Evolutionary conservation across 2,797 vertebrate species (phyloP), one percentile per base, ranked within the genome.

Genomic region (Rhinatrema bivittatum): DNA sequence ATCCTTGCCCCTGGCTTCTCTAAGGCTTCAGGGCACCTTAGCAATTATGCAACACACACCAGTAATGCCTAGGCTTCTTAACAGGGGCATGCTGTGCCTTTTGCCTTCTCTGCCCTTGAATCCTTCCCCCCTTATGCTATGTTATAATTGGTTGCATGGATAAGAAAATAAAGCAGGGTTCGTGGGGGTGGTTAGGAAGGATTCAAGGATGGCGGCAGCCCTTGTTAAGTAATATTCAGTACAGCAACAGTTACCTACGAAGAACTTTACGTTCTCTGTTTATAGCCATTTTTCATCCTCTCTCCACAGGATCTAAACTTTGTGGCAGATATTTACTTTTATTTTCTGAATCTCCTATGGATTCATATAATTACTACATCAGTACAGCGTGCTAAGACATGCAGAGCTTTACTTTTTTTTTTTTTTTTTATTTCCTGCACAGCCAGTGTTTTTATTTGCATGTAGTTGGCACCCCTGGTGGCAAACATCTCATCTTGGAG

Each of bases 171-270:
- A n/a, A n/a, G n/a, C n/a, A n/a, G n/a, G n/a, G n/a, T n/a, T n/a
- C n/a, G n/a, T n/a, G n/a, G n/a, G n/a, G n/a, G n/a, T n/a, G n/a
- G n/a, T n/a, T n/a, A n/a, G n/a, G n/a, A n/a, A n/a, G n/a, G n/a
- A n/a, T n/a, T n/a, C n/a, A n/a, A n/a, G n/a, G n/a, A n/a, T n/a
- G n/a, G n/a, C n/a, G n/a, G n/a, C 36, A 20, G 6, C 1, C 2
- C n/a, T 15, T 38, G 21, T 43, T 59, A 14, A 27, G 66, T 56
- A n/a, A 15, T 31, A 53, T 58, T 62, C 60, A 36, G 22, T 45
- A 26, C 20, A 25, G 15, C 36, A 44, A n/a, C 7, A 54, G 15
- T 16, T 33, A 27, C 15, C 58, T 42, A 20, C 32, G 13, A 12
- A 46, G 47, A 31, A 24, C n/a, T n/a, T n/a, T n/a, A n/a, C n/a